Percentiles rank a stretch among this genome's conserved stretches.
Evolutionary conservation across 1,140 invertebrate genomes (phyloP).

Genomic region (Monomorium pharaonis): DNA sequence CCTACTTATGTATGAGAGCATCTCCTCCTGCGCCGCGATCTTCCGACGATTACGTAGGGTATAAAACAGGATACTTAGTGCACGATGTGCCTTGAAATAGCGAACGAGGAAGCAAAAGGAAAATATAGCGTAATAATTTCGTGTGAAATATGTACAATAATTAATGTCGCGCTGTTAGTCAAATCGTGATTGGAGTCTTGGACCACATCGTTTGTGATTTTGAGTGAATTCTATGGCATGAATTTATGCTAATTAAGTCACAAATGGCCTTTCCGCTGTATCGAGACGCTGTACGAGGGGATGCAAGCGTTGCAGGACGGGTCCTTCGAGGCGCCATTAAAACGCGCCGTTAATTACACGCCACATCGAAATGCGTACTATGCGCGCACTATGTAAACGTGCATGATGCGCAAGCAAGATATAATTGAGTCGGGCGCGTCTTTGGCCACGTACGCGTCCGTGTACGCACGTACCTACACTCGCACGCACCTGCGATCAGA

Average conservation of each 20-base stretch:
- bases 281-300: background rate
- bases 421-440: constrained; percentile 38
- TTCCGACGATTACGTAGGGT: background rate
- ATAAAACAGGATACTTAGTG: background rate
- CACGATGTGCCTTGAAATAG: background rate
- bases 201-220: background rate
- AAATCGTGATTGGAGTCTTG: background rate
- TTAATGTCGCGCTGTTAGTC: constrained; percentile 9
- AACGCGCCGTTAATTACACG: constrained; percentile 33
- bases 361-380: constrained; percentile 28
- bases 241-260: background rate
- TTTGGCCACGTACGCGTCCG: background rate
- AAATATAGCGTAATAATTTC: constrained; percentile 8
- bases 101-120: background rate
- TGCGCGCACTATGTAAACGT: constrained; percentile 5
- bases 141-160: background rate
- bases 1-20: constrained; percentile 18
- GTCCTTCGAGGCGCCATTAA: constrained; percentile 30
- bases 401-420: constrained; percentile 34
- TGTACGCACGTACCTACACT: background rate
- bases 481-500: background rate
- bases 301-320: background rate
- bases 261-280: background rate
- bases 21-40: background rate
- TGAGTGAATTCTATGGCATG: background rate